These are phyloP conservation scores for Nipponia nippon DNA, from an alignment of 2,113 vertebrate genomes.

Conservation along the genomic window DNA sequence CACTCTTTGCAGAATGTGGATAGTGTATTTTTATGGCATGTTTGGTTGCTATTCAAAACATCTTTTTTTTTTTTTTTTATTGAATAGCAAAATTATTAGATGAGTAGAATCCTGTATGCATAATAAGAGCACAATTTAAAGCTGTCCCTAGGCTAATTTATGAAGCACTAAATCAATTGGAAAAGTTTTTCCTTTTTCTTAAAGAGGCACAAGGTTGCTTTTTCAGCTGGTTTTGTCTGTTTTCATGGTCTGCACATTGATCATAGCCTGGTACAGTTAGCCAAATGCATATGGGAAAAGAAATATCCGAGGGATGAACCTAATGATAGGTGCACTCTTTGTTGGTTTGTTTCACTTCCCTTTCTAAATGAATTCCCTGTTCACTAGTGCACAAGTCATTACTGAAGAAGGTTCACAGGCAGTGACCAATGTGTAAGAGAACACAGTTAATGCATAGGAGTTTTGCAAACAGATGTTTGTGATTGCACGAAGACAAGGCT, in stretches of 20 bases:
- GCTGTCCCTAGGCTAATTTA: slow-evolving; percentile 72
- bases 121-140: slow-evolving; percentile 73
- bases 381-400: slow-evolving; percentile 29
- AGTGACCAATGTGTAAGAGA: neutral
- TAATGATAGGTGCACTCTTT: neutral
- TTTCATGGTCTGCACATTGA: slow-evolving; percentile 49
- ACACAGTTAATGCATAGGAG: neutral
- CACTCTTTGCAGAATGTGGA: slow-evolving; percentile 8
- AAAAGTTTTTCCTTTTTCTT: slow-evolving; percentile 53
- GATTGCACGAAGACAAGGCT: neutral
- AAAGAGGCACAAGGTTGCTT: slow-evolving; percentile 55
- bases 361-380: neutral
- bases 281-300: slow-evolving; percentile 33
- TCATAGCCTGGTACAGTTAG: slow-evolving; percentile 10
- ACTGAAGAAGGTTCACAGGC: neutral
- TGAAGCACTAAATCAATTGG: slow-evolving; percentile 68
- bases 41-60: slow-evolving; percentile 71
- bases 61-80: slow-evolving; percentile 56
- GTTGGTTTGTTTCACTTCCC: neutral
- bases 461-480: neutral
- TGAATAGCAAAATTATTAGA: slow-evolving; percentile 74
- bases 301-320: slow-evolving; percentile 28
- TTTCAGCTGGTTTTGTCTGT: slow-evolving; percentile 60
- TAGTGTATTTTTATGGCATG: slow-evolving; percentile 37
- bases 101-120: slow-evolving; percentile 70